Evolutionary conservation across 2,888 invertebrate species (phyloP).

Genomic region (Electrophaes corylata): DNA sequence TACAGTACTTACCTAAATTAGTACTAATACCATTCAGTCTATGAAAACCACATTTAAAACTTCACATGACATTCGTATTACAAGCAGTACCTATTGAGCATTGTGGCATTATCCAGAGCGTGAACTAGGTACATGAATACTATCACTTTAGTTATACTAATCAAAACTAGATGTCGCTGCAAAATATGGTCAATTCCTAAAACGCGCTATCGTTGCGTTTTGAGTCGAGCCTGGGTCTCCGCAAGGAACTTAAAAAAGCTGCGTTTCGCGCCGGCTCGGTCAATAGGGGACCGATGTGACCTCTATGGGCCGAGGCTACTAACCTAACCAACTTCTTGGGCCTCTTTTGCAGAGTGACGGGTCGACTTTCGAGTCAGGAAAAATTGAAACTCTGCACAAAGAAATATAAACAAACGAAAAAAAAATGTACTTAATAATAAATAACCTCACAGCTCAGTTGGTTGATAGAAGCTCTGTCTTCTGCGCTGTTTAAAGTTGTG

Average conservation of each 20-base stretch:
- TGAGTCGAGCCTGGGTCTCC: conserved; percentile 39
- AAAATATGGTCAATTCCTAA: conserved; percentile 37
- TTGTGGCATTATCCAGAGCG: too few relatives aligned
- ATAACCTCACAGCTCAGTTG: too few relatives aligned
- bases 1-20: too few relatives aligned
- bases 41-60: too few relatives aligned
- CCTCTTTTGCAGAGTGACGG: conserved; percentile 79
- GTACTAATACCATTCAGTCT: too few relatives aligned
- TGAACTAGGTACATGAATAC: too few relatives aligned
- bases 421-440: too few relatives aligned
- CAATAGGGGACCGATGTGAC: conserved; percentile 87
- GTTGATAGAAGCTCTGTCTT: too few relatives aligned
- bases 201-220: conserved; percentile 52
- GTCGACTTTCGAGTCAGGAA: conserved; percentile 77
- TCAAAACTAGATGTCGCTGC: conserved; percentile 53
- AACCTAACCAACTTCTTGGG: conserved; percentile 83
- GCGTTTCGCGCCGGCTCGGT: conserved; percentile 91
- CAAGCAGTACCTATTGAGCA: too few relatives aligned
- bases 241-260: background rate
- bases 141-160: too few relatives aligned
- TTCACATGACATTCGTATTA: too few relatives aligned
- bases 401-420: background rate
- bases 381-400: conserved; percentile 74
- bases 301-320: conserved; percentile 83
- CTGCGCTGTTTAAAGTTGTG: too few relatives aligned